These are phyloP conservation scores for Neoascia interrupta DNA, from an alignment of 2,888 invertebrate genomes.

Conservation along the genomic window DNA sequence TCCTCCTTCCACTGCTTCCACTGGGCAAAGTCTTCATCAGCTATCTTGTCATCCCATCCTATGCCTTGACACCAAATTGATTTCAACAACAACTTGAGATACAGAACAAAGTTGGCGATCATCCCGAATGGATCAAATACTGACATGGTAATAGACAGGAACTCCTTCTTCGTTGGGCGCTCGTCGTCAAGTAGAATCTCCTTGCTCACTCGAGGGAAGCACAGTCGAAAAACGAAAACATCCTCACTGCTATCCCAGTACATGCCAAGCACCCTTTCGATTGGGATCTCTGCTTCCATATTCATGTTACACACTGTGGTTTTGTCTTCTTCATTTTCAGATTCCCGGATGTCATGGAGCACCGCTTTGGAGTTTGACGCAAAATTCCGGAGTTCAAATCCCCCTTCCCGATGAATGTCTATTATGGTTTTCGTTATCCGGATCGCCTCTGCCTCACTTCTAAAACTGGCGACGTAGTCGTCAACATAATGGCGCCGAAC, in stretches of 20 bases:
- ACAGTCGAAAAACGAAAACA: background rate
- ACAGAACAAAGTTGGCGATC: background rate
- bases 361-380: background rate
- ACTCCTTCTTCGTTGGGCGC: background rate
- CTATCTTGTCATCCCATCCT: background rate
- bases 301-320: background rate
- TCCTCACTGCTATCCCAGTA: slow-evolving; percentile 9
- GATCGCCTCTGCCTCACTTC: slow-evolving; percentile 72
- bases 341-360: background rate
- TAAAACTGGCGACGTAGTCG: slow-evolving; percentile 38
- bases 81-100: background rate
- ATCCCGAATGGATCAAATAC: slow-evolving; percentile 1
- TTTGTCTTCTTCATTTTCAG: background rate
- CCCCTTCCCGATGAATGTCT: background rate
- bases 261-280: slow-evolving; percentile 10
- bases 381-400: background rate
- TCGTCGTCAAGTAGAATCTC: background rate
- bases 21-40: background rate
- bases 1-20: slow-evolving; percentile 5
- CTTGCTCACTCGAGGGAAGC: background rate
- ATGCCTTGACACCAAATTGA: background rate
- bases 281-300: background rate
- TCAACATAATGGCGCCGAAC: slow-evolving; percentile 40
- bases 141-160: background rate
- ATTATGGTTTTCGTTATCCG: slow-evolving; percentile 58